These are phyloP conservation scores for Diogma glabrata DNA, from an alignment of 2,888 invertebrate genomes.

Conservation along the genomic window DNA sequence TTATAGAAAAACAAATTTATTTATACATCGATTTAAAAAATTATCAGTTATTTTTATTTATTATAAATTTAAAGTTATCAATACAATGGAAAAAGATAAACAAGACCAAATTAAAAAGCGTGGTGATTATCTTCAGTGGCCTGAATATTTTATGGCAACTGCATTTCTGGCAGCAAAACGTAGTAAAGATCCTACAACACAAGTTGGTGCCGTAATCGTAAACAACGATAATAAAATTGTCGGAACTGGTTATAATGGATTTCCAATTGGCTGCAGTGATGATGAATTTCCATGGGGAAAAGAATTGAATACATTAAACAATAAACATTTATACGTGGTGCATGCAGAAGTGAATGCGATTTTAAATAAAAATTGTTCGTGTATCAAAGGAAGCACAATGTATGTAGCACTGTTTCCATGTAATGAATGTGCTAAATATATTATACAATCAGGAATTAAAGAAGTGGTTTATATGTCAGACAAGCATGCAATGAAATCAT, in stretches of 20 bases:
- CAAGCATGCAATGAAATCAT: slow-evolving; percentile 57
- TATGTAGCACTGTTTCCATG: slow-evolving; percentile 92
- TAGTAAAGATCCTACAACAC: slow-evolving; percentile 87
- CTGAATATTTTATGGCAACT: slow-evolving; percentile 92
- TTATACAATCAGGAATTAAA: slow-evolving; percentile 85
- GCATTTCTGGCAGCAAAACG: slow-evolving; percentile 84
- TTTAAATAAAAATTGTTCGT: slow-evolving; percentile 71
- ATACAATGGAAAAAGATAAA: too few species aligned
- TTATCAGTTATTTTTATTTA: too few species aligned
- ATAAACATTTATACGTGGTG: slow-evolving; percentile 84
- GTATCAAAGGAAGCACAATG: slow-evolving; percentile 66
- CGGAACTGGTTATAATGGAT: slow-evolving; percentile 93
- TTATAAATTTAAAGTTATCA: too few species aligned
- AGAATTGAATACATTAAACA: slow-evolving; percentile 48
- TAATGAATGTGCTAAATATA: slow-evolving; percentile 94
- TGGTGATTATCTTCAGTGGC: slow-evolving; percentile 65
- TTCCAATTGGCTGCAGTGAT: slow-evolving; percentile 84
- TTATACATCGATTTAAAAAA: too few species aligned
- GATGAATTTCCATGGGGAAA: slow-evolving; percentile 86
- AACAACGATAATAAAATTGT: slow-evolving; percentile 69
- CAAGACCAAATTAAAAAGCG: slow-evolving; percentile 37
- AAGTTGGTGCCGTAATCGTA: slow-evolving; percentile 94
- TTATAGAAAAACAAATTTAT: too few species aligned
- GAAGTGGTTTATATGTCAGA: slow-evolving; percentile 72
- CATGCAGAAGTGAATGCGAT: slow-evolving; percentile 98